Conservation (phyloP, 1,140 invertebrate species). For the Eupristina koningsbergeri region DNA sequence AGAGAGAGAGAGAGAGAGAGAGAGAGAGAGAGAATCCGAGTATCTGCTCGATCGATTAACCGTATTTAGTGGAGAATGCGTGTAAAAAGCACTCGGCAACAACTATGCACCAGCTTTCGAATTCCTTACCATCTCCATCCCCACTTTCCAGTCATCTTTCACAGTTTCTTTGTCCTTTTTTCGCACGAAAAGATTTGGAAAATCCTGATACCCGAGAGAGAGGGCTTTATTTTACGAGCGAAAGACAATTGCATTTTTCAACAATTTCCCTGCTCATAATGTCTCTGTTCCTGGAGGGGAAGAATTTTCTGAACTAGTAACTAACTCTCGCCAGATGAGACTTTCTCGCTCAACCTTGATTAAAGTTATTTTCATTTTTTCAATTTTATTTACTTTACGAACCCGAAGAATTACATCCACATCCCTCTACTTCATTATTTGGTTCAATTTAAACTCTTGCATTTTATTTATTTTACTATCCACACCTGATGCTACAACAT, state of each 20-base stretch:
- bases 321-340: neutral
- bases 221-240: neutral
- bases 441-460: too few relatives aligned
- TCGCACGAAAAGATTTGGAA: neutral
- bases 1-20: neutral
- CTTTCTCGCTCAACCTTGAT: neutral
- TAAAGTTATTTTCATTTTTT: neutral
- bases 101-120: neutral
- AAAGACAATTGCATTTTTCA: neutral
- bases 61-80: neutral
- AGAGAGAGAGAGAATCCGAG: neutral
- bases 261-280: neutral
- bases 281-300: neutral
- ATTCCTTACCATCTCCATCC: neutral
- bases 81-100: neutral
- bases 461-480: too few relatives aligned
- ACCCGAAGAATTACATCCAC: too few relatives aligned
- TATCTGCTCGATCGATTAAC: neutral
- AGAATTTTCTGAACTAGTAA: too few relatives aligned
- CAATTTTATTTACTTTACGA: too few relatives aligned
- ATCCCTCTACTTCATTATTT: too few relatives aligned
- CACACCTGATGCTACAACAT: neutral
- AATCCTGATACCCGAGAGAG: neutral
- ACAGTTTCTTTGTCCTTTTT: neutral
- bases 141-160: neutral